These are phyloP conservation scores for Tribolium freemani DNA, from an alignment of 2,888 invertebrate species.

Conservation along the genomic window DNA sequence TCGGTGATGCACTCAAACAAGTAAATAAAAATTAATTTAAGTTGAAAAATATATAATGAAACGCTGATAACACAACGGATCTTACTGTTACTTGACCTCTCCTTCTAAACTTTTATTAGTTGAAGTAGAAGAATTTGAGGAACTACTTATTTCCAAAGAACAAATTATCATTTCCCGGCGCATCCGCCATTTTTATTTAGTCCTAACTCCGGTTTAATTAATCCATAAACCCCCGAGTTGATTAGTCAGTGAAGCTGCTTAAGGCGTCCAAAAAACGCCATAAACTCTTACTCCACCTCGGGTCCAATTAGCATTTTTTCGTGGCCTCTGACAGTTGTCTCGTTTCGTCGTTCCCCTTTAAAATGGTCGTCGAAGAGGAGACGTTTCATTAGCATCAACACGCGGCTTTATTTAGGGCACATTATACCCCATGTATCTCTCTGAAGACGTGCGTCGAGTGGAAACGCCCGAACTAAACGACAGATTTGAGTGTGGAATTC, in stretches of 20 bases:
- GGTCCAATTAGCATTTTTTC: background rate
- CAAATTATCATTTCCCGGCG: no score
- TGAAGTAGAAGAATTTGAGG: no score
- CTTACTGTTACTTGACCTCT: no score
- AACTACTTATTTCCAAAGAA: no score
- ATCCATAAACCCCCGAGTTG: background rate
- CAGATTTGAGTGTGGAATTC: slow-evolving; percentile 41
- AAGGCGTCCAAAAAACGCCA: background rate
- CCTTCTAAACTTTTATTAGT: no score
- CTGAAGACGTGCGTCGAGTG: slow-evolving; percentile 36
- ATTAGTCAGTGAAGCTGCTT: background rate
- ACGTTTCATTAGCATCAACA: slow-evolving; percentile 39
- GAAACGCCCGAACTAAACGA: slow-evolving; percentile 33
- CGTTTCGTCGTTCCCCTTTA: background rate
- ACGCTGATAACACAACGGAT: no score
- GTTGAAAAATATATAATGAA: no score
- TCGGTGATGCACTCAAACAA: no score
- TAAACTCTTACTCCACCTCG: background rate
- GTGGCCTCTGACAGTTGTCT: background rate
- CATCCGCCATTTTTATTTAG: no score
- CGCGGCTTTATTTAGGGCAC: slow-evolving; percentile 28
- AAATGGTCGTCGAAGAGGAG: slow-evolving; percentile 3
- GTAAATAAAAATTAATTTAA: no score
- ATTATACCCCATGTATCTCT: slow-evolving; percentile 4
- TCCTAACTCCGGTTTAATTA: no score